Base-by-base conservation (phyloP, 2,113 vertebrate genomes). In the Rhea pennata region DNA sequence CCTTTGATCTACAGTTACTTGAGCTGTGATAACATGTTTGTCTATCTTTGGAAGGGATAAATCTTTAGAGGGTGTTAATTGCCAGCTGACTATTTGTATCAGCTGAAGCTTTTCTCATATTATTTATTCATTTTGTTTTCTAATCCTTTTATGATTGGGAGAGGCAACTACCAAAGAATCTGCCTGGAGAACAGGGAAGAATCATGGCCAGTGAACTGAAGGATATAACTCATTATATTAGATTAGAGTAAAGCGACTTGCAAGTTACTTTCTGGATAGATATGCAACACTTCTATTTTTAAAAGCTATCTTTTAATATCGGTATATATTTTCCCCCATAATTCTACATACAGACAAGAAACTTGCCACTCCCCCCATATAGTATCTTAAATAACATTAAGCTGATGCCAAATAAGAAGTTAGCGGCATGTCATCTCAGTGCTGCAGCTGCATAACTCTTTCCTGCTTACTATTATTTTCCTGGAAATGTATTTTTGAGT, bases 401-500 rank as follows among this genome's bases (percentile, higher is more conserved):
- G 66, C 14, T 21, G 44, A 31, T 70, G 53, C 61, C 2, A 3
- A 65, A 5, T 53, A 54, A 90, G 78, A 91, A 88, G 53, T 46
- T 54, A 65, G 42, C 56, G 65, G 27, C 70, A 80, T 65, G 29
- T 84, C 26, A 31, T 39, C 15, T 79, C 51, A 78, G 12, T 46
- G 36, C 67, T 93, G 87, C 84, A 93, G 58, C 77, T 94, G 67
- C 0, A 2, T 89, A 76, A 85, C 58, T 83, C 54, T 89, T 93
- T 75, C 74, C 74, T 1, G 2, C 59, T 87, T 87, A 85, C 29
- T 86, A 81, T 74, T 77, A 54, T 86, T 95, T 96, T 94, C 77
- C 92, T 90, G 88, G 92, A 97, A 95, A 84, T 53, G 48, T 51
- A 66, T 88, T 92, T 96, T 81, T 90, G 66, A 82, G 17, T 3